phyloP scores from a whole-genome alignment of 2,797 vertebrate genomes.

The Melanotaenia parkinsoni region DNA sequence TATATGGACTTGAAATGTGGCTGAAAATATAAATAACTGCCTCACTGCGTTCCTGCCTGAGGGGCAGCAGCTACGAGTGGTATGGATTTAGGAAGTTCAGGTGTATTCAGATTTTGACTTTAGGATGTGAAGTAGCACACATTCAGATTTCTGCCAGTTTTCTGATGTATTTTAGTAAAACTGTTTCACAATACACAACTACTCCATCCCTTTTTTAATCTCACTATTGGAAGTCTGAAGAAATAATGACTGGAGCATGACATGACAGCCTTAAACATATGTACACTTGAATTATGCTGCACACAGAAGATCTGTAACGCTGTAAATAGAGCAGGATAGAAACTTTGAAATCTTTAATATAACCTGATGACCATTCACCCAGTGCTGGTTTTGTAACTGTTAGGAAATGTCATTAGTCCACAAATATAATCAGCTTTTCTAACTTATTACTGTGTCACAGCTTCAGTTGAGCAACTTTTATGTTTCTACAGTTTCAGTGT shows the following conservation, averaged over 20 bases:
- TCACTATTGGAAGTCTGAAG: neutral
- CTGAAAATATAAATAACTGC: neutral
- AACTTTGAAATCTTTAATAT: neutral
- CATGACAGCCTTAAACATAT: neutral
- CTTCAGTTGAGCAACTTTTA: neutral
- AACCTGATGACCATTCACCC: constrained; percentile 41
- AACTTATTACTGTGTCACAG: neutral
- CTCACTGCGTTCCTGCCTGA: neutral
- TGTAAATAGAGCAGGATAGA: neutral
- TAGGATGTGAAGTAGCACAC: too few relatives aligned
- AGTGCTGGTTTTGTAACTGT: constrained; percentile 22
- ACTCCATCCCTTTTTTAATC: neutral
- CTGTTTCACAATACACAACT: too few relatives aligned
- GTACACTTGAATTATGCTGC: too few relatives aligned
- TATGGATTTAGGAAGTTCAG: neutral
- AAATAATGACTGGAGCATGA: neutral
- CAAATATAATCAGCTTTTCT: neutral
- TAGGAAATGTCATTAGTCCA: constrained; percentile 31
- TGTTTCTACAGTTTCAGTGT: neutral
- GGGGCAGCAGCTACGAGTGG: constrained; percentile 5
- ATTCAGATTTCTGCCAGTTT: neutral
- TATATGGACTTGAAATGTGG: neutral
- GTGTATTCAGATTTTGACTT: neutral
- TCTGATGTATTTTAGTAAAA: neutral
- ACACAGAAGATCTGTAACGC: neutral